A percentile compares a stretch with the other conserved stretches of the same genome.
Conservation (phyloP, 2,888 invertebrate species). For the Leistus spinibarbis region DNA sequence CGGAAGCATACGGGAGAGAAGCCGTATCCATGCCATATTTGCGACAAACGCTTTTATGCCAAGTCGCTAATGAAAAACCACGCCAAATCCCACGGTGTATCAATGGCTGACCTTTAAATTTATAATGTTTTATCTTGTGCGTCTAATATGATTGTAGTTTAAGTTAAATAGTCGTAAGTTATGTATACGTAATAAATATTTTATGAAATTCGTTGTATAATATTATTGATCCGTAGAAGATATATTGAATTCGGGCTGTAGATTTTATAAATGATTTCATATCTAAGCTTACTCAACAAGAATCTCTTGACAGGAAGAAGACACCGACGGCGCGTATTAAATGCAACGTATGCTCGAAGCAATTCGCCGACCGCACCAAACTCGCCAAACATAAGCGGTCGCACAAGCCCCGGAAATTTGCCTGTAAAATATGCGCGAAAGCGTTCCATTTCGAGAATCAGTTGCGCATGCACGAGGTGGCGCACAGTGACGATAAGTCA, state of each 20-base stretch:
- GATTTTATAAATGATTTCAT: too few species aligned
- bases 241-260: too few species aligned
- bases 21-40: constrained; percentile 48
- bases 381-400: neutral
- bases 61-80: constrained; percentile 60
- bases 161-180: neutral
- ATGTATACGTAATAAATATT: too few species aligned
- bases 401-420: too few species aligned
- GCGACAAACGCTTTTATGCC: constrained; percentile 60
- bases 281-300: neutral
- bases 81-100: constrained; percentile 52
- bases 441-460: constrained; percentile 17
- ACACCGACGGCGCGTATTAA: neutral
- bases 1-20: constrained; percentile 67
- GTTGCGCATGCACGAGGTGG: neutral
- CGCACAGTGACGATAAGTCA: constrained; percentile 41
- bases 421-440: neutral
- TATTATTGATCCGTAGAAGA: too few species aligned
- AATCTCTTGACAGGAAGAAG: neutral
- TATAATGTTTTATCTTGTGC: neutral
- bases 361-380: neutral
- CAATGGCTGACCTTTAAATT: neutral
- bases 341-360: neutral
- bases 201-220: too few species aligned
- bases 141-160: neutral